phyloP scores from a whole-genome alignment of 1,140 invertebrate species.

The Magallana ariakensis region DNA sequence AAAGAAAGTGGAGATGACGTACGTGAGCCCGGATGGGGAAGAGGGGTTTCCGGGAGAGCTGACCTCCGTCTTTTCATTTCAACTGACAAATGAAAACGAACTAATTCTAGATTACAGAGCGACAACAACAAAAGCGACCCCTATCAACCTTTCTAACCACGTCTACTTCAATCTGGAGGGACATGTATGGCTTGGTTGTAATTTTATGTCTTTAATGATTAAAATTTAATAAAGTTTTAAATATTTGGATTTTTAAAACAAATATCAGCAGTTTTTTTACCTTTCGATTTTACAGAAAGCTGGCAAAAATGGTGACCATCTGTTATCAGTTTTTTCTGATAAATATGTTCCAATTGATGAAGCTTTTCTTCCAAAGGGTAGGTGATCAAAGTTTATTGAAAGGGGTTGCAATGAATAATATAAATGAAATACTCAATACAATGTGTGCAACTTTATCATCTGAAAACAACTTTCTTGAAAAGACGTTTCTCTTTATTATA shows the following conservation, averaged over 20 bases:
- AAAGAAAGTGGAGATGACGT: slow-evolving; percentile 70
- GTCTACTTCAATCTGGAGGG: slow-evolving; percentile 94
- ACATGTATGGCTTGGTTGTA: slow-evolving; percentile 80
- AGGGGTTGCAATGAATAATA: no score
- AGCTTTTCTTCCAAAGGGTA: slow-evolving; percentile 87
- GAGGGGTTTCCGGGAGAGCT: slow-evolving; percentile 91
- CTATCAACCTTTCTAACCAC: slow-evolving; percentile 95
- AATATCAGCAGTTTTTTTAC: no score
- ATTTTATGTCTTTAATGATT: background rate
- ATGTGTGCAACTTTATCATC: no score
- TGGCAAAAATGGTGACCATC: slow-evolving; percentile 85
- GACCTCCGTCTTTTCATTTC: slow-evolving; percentile 84
- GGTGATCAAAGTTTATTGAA: background rate
- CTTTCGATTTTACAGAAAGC: slow-evolving; percentile 77
- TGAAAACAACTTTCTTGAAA: no score
- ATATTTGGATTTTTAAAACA: no score
- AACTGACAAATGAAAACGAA: slow-evolving; percentile 86
- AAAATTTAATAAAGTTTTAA: background rate
- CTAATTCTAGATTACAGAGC: slow-evolving; percentile 88
- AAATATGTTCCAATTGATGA: slow-evolving; percentile 87
- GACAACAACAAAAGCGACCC: slow-evolving; percentile 87
- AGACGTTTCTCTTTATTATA: no score
- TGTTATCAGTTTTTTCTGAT: slow-evolving; percentile 88
- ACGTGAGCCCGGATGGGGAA: slow-evolving; percentile 88
- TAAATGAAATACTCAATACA: no score